Base-by-base conservation (phyloP, 2,888 invertebrate species). In the Tribolium freemani region DNA sequence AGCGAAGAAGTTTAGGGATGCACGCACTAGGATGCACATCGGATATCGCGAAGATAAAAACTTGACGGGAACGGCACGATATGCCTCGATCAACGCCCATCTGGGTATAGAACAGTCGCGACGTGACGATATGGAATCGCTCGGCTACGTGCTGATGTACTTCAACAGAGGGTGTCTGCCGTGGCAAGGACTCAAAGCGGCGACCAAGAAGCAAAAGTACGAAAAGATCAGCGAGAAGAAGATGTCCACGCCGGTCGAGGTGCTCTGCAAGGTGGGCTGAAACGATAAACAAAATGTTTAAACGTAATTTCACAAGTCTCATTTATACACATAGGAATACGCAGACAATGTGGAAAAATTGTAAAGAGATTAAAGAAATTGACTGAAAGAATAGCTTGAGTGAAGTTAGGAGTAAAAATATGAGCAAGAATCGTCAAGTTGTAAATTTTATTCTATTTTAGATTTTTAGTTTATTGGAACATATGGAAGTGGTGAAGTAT, bases 221-320 rank as follows among this genome's bases (percentile, higher is more conserved):
- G 99, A 99, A 87, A 96, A 98, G 88, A 99, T 99, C 86, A 97
- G 97, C 85, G 99, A 99, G 88, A 98, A 98, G 90, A 99, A 99
- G 88, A 99, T 99, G 98, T 97, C 98, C 71, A 99, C 99, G 45
- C 97, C 98, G 4, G 96, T 99, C 76, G 99, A 99, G 90, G 95
- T 96, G 82, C 91, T 99, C 79, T 99, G 98, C 90, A 98, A 98
- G 91, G 94, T 94, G n/a, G 8, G 16, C 9, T 20, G 13, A 51
- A 20, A 38, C 38, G 3, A 38, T 38, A 38, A 5, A 38, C 8
- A 2, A 31, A 31, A 9, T 2, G 16, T 26, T 26, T n/a, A n/a
- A n/a, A 3, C 26, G 0, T 5, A 26, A 26, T 26, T 26, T 0
- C 26, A 26, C 1, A 38, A 16, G 16, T 16, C 16, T 16, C 16